Conservation (phyloP, 2,888 invertebrate genomes). For the Ormyrus thymus region DNA sequence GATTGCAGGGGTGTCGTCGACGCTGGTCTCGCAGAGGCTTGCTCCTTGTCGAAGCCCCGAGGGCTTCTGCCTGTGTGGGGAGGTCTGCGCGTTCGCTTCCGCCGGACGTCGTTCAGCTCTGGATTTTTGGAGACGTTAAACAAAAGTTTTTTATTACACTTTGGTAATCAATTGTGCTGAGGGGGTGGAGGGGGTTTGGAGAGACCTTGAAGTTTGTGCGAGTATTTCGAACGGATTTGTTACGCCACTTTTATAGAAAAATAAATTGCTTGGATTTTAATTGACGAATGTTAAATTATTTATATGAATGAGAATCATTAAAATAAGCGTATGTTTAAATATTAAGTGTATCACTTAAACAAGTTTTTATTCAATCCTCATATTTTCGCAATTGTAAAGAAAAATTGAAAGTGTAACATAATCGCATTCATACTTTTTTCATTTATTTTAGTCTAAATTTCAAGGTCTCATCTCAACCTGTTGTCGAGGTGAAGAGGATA, state of each 20-base stretch:
- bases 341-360: background rate
- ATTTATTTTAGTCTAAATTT: constrained; percentile 40
- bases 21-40: background rate
- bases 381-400: background rate
- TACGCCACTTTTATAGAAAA: no score
- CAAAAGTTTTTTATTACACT: constrained; percentile 57
- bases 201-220: constrained; percentile 27
- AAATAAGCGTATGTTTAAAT: background rate
- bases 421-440: constrained; percentile 2
- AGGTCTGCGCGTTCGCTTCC: constrained; percentile 73
- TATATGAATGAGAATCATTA: background rate
- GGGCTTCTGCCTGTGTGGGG: constrained; percentile 71
- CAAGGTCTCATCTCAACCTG: constrained; percentile 53
- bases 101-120: constrained; percentile 73
- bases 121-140: constrained; percentile 57
- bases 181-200: background rate
- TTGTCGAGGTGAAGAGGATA: constrained; percentile 45
- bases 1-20: constrained; percentile 40
- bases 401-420: constrained; percentile 20
- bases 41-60: constrained; percentile 64
- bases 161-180: constrained; percentile 34
- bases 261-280: no score
- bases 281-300: background rate
- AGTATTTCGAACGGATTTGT: no score
- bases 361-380: background rate